These are phyloP conservation scores for Gnathonemus echidnorhynchus DNA, from an alignment of 2,113 vertebrate species.

Conservation along the genomic window DNA sequence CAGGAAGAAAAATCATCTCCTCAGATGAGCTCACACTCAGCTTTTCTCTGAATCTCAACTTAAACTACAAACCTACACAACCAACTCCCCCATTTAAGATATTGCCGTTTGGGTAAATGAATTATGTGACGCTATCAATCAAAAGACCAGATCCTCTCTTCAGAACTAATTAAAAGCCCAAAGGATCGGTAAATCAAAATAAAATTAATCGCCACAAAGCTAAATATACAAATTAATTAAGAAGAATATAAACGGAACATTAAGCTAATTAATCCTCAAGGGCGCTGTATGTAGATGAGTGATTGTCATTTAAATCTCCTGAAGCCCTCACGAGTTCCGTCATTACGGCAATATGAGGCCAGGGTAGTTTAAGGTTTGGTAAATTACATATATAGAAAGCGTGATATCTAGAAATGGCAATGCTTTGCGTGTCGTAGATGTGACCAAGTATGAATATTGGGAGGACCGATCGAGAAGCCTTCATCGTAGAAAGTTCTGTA, in stretches of 20 bases:
- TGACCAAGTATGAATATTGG: not conserved
- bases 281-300: not conserved
- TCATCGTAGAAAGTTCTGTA: not conserved
- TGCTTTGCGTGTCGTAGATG: not conserved
- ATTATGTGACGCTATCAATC: not conserved
- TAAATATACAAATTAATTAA: not conserved
- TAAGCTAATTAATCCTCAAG: conserved; percentile 1
- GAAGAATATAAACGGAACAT: not conserved
- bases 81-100: not conserved
- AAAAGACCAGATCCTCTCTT: not conserved
- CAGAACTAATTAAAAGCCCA: not conserved
- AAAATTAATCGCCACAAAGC: not conserved
- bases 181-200: not conserved
- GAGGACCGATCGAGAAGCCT: not conserved
- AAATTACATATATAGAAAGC: not conserved
- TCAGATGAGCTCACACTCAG: not conserved
- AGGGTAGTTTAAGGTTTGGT: not conserved
- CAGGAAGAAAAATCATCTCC: not conserved
- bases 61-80: not conserved
- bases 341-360: not conserved
- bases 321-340: not conserved
- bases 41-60: not conserved
- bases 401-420: not conserved
- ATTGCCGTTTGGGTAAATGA: not conserved
- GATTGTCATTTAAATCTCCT: not conserved